A percentile compares a stretch with the other conserved stretches of the same genome.
These are phyloP conservation scores for Masticophis lateralis DNA, from an alignment of 2,797 vertebrate species.

Conservation along the genomic window DNA sequence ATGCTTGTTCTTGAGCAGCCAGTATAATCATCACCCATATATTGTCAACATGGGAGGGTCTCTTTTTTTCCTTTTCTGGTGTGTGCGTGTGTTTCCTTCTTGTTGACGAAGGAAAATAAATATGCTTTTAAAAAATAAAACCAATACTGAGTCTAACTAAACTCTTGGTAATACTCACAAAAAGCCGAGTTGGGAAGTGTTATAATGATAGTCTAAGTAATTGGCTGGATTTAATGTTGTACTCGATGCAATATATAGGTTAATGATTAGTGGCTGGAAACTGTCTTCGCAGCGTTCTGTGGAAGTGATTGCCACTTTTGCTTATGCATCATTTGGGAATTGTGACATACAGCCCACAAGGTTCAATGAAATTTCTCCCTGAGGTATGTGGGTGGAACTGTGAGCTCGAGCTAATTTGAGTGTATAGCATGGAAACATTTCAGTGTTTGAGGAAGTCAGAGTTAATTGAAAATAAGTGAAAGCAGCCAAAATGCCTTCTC, in stretches of 20 bases:
- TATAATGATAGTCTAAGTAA: neutral
- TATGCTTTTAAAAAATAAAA: neutral
- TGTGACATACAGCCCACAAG: neutral
- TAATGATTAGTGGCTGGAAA: neutral
- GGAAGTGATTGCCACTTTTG: neutral
- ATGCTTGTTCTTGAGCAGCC: too few relatives aligned
- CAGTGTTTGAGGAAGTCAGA: neutral
- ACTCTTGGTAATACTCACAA: neutral
- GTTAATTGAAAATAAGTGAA: neutral
- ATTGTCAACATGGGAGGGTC: neutral
- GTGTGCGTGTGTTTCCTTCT: neutral
- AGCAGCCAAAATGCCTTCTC: neutral
- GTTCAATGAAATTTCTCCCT: neutral
- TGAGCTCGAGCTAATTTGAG: neutral
- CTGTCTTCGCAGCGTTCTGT: neutral
- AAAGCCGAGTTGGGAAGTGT: neutral
- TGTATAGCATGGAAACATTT: too few relatives aligned
- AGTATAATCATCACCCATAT: neutral
- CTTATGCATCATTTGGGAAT: neutral
- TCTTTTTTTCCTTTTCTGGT: neutral
- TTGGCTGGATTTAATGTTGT: neutral
- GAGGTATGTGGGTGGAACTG: neutral
- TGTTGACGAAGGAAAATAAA: neutral
- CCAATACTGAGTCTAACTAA: neutral
- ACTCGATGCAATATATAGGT: neutral